A percentile compares a stretch with the other conserved stretches of the same genome.
These are phyloP conservation scores for Stercorarius parasiticus DNA, from an alignment of 2,113 vertebrate species.

Conservation along the genomic window DNA sequence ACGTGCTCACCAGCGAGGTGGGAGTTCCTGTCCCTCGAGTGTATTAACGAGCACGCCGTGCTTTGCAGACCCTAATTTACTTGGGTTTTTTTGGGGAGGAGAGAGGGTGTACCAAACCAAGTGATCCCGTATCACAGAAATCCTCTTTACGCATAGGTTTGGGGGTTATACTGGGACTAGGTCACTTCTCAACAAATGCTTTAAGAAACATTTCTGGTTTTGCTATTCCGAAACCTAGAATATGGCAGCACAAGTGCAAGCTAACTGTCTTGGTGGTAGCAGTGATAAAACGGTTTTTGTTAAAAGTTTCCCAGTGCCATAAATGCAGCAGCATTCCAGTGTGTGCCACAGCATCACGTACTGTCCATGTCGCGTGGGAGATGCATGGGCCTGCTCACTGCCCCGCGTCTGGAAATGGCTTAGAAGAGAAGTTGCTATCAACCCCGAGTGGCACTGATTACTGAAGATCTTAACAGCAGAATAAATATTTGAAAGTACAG, in stretches of 20 bases:
- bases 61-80: neutral
- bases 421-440: neutral
- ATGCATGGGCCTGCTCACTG: neutral
- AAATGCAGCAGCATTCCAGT: rapidly evolving
- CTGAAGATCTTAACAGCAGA: neutral
- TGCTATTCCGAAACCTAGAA: neutral
- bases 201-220: neutral
- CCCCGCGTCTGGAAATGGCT: neutral
- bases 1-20: neutral
- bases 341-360: neutral
- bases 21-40: neutral
- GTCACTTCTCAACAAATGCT: neutral
- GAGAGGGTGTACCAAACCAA: neutral
- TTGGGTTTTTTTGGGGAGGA: too few relatives aligned
- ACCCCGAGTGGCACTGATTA: rapidly evolving
- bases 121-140: too few relatives aligned
- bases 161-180: rapidly evolving
- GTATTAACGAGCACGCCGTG: rapidly evolving
- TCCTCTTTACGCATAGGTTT: neutral
- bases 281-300: neutral
- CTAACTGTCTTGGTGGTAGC: neutral
- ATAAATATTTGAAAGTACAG: neutral
- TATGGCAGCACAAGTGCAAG: neutral
- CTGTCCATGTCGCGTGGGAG: rapidly evolving
- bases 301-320: neutral